A percentile compares a stretch with the other conserved stretches of the same genome.
These are phyloP conservation scores for Parazoanthus atlanticus DNA, from an alignment of 92 coral and sea anemone species.

Conservation along the genomic window DNA sequence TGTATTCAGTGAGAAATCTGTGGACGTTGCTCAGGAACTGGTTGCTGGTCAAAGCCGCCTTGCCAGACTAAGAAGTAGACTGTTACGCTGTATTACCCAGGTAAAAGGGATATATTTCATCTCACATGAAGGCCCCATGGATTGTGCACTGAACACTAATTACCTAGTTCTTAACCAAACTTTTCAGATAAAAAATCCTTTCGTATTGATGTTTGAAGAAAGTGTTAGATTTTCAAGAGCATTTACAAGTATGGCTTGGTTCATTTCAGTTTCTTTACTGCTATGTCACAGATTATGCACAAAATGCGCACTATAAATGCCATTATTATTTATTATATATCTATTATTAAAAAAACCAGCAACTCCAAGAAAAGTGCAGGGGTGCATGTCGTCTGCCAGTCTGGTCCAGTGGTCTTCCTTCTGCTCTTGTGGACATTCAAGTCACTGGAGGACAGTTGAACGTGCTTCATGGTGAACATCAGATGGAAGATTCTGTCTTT, in stretches of 20 bases:
- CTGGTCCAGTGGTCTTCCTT: constrained; percentile 10
- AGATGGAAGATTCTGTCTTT: constrained; percentile 6
- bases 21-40: constrained; percentile 61
- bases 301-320: background rate
- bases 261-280: no score
- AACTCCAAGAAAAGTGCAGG: constrained; percentile 17
- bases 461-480: background rate
- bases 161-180: no score
- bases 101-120: constrained; percentile 28
- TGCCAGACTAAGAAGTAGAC: constrained; percentile 88
- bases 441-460: background rate
- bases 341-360: background rate
- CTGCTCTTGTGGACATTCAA: background rate
- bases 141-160: no score
- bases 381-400: background rate
- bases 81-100: constrained; percentile 87
- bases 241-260: no score
- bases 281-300: no score
- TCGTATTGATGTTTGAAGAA: no score
- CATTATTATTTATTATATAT: background rate
- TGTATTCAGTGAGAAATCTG: constrained; percentile 44
- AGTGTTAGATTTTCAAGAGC: no score
- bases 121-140: no score
- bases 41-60: constrained; percentile 72
- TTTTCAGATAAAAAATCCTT: no score